Base-by-base conservation (phyloP, 2,888 invertebrate genomes). In the Tetramorium bicarinatum region DNA sequence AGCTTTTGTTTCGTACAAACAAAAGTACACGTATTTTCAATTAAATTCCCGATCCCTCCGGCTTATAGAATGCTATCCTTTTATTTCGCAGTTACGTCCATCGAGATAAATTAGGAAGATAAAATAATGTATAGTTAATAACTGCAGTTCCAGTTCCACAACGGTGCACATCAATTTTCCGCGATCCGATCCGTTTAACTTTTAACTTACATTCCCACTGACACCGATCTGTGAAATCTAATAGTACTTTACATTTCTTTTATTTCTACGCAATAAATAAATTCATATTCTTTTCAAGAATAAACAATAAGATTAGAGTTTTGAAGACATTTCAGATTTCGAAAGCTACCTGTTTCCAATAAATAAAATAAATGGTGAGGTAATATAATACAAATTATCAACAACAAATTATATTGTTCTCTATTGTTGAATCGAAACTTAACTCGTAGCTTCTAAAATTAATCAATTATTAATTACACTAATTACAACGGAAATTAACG, bases 401-500 rank as follows among this genome's bases (percentile, higher is more conserved):
- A 1, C n/a, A 29, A 21, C 3, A 54, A 18, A 54, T 54, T 29
- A 3, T 18, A 52, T 64, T 47, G 21, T 62, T 64, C 21, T 38
- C 21, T 34, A 34, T 34, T 34, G 62, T 3, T 25, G 7, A 29
- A 75, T 15, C 8, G 11, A 49, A 75, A 49, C 25, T 47, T 47
- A 47, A 25, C 9, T 18, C 21, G 9, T 21, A 13, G 41, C 52
- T 18, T 54, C n/a, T 34, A 11, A 52, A 76, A 64, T 52, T 76
- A 47, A 44, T 47, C 3, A 77, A 67, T 77, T n/a, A 56, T 67
- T 67, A 77, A 34, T n/a, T 44, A 44, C 15, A 44, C 9, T 54
- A 67, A 21, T 67, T 67, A 62, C 25, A 77, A 56, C 25, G 15
- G 7, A 4, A 77, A 52, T 56, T 77, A 67, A 67, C 29, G 54